Base-by-base conservation (phyloP, 1,140 invertebrate species). In the Pseudomyrmex dendroicus region DNA sequence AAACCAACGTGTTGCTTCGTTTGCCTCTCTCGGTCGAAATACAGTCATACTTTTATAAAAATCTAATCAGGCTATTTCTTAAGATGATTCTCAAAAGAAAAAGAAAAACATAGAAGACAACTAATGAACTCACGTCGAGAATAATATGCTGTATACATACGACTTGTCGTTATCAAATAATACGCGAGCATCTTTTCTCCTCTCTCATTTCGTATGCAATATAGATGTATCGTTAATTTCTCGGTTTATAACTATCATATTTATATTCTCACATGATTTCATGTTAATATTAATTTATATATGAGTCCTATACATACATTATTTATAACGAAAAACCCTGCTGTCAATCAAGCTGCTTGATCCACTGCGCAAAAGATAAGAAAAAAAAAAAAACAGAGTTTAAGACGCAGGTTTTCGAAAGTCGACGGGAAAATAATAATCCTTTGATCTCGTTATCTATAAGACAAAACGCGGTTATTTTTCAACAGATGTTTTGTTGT, bases 21-120 rank as follows among this genome's bases (percentile, higher is more conserved):
- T 73, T 85, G 15, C 35, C 52, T 59, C 57, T 44, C 66, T 70
- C 52, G 25, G 52, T 13, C 67, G 35, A 88, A 89, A 54, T 88
- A 84, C 88, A 86, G 88, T 89, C 84, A 86, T 54, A 91, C 83
- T 85, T 35, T 89, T 85, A 92, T 91, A 91, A 90, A 92, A 90
- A 91, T 91, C 86, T 91, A 92, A 92, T 91, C 91, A 90, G 90
- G 90, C 91, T 92, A 87, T 86, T 64, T 22, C 63, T 83, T 76
- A 89, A 83, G 68, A 91, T 73, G 89, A 63, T 86, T 83, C 89
- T 86, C 56, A 52, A 56, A 77, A 77, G 2, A 77, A 78, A 52
- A 59, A 35, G 50, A 59, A 48, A 78, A 59, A 35, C 5, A 35
- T 35, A 35, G 54, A 73, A 86, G 84, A 80, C 52, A 84, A 89